Base-by-base conservation (phyloP, 2,797 vertebrate genomes). In the Coreius guichenoti region DNA sequence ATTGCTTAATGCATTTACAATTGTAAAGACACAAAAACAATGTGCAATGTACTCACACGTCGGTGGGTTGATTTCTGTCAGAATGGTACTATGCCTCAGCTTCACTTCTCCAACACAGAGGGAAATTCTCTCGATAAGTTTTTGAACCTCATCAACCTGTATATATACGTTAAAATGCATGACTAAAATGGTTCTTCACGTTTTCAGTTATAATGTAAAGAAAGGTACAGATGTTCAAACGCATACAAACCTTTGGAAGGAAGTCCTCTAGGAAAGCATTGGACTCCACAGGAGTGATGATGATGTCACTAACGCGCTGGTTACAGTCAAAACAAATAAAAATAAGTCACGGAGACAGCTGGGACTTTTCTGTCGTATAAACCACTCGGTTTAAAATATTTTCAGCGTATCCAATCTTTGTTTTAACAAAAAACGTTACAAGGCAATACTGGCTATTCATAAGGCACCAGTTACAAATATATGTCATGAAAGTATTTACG, bases 111-210 rank as follows among this genome's bases (percentile, higher is more conserved):
- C 95, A 45, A 96, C 94, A 78, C 93, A 93, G 80, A 93, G 87
- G 39, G 95, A 93, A 29, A 98, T 95, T 79, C 92, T 96, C 78
- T 93, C 91, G 26, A 97, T 95, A 23, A 93, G 91, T 82, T 89
- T 91, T 87, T 95, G 94, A 63, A 98, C 94, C 88, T 97, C 96
- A 73, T 94, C 95, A 77, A 98, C 96, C 98, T 98, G 31, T 19
- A 47, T 33, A 63, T 14, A 51, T 17, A 45, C 36, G 1, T 29
- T 12, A 36, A 51, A 3, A 63, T 49, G 4, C 13, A 11, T 5
- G 54, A 43, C 1, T 39, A 61, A 47, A 77, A n/a, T 9, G 29
- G 5, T 67, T 80, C 23, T 67, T 80, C 19, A 4, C 1, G 3
- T 33, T n/a, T 51, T 33, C 19, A 16, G 12, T 21, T 16, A 63